phyloP scores from a whole-genome alignment of 2,888 invertebrate species.

The Himalopsyche tibetana region DNA sequence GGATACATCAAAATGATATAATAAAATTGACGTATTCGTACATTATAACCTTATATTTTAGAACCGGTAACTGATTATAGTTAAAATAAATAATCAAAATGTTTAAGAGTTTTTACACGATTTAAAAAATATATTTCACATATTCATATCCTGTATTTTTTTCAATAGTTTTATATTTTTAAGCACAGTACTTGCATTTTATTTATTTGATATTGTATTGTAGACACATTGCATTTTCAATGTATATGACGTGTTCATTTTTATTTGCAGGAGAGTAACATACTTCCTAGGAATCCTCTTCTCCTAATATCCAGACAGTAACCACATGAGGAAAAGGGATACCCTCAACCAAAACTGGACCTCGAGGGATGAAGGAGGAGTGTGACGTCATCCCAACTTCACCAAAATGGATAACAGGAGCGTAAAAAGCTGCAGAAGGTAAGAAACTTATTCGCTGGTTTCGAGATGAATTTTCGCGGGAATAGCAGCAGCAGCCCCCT shows the following conservation, averaged over 20 bases:
- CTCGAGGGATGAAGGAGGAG: constrained; percentile 64
- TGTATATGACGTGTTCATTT: background rate
- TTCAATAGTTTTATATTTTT: too few species aligned
- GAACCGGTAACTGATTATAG: too few species aligned
- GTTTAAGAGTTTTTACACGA: too few species aligned
- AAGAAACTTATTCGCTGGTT: constrained; percentile 22
- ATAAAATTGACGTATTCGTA: too few species aligned
- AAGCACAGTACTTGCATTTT: too few species aligned
- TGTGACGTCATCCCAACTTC: constrained; percentile 60
- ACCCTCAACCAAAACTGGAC: constrained; percentile 52
- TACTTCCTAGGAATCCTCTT: constrained; percentile 50
- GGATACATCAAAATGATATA: too few species aligned
- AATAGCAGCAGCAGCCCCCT: constrained; percentile 37
- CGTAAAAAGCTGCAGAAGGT: constrained; percentile 60
- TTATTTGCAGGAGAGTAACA: constrained; percentile 47
- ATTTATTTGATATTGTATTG: too few species aligned
- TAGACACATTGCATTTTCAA: background rate
- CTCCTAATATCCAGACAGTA: constrained; percentile 59
- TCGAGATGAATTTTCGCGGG: constrained; percentile 44
- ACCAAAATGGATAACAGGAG: constrained; percentile 64
- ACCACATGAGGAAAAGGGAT: constrained; percentile 64
- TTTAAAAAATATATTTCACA: too few species aligned
- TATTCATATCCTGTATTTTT: too few species aligned
- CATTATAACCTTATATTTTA: too few species aligned
- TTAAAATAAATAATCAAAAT: too few species aligned